Evolutionary conservation across 2,888 invertebrate species (phyloP).

Genomic region (Ectemnius cavifrons): DNA sequence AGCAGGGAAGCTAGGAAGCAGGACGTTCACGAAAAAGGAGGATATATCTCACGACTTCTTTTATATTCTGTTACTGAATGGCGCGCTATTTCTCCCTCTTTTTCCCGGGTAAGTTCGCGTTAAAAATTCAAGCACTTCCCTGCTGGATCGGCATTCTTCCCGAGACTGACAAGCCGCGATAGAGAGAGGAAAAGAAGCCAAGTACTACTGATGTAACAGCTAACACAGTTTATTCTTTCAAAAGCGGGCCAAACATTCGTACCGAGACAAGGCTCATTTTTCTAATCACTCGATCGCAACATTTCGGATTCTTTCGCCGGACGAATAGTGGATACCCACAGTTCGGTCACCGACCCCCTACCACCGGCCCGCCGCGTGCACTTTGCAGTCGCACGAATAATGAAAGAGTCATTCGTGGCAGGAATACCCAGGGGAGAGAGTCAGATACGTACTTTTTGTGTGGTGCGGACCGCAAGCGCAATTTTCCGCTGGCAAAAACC

Average conservation of each 20-base stretch:
- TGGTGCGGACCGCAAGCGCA: constrained; percentile 15
- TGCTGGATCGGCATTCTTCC: constrained; percentile 33
- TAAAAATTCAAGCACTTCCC: constrained; percentile 40
- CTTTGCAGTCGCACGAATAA: constrained; percentile 11
- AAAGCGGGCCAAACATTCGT: constrained; percentile 11
- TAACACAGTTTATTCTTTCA: constrained; percentile 27
- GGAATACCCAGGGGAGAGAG: constrained; percentile 1
- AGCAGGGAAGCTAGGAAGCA: constrained; percentile 38
- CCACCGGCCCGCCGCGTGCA: too few species aligned
- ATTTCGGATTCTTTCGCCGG: not conserved
- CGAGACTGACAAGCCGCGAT: not conserved
- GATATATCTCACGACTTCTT: constrained; percentile 27
- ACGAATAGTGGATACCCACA: not conserved
- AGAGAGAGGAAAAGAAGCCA: too few species aligned
- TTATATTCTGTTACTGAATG: constrained; percentile 45
- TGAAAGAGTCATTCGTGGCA: constrained; percentile 22
- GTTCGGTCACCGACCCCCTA: too few species aligned
- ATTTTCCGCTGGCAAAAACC: constrained; percentile 39
- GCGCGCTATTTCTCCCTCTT: constrained; percentile 15
- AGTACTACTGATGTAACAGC: too few species aligned
- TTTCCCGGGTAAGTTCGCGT: constrained; percentile 10
- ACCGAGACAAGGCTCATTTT: not conserved
- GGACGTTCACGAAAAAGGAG: constrained; percentile 34
- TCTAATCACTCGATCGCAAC: not conserved
- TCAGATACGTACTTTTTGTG: constrained; percentile 35